phyloP scores from a whole-genome alignment of 2,113 vertebrate genomes.

The Balaenoptera acutorostrata region DNA sequence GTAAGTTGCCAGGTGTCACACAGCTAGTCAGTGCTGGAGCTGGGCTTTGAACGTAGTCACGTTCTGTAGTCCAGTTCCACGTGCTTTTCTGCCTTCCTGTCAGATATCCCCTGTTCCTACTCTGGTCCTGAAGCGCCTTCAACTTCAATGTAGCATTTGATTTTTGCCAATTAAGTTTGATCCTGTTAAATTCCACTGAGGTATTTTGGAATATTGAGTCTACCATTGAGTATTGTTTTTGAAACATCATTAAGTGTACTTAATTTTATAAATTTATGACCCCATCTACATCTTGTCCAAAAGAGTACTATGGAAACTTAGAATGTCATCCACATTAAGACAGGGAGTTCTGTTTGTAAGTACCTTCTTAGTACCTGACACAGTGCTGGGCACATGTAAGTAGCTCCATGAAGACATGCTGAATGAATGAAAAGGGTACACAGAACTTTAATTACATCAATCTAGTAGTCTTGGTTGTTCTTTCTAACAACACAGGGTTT shows the following conservation, averaged over 20 bases:
- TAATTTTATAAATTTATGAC: neutral
- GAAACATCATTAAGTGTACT: neutral
- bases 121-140: neutral
- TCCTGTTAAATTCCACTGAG: neutral
- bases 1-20: neutral
- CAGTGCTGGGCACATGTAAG: neutral
- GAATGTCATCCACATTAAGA: neutral
- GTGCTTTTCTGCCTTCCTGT: neutral
- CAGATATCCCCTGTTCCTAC: neutral
- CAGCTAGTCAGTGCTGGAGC: neutral
- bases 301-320: neutral
- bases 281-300: neutral
- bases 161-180: neutral
- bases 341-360: neutral
- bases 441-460: neutral
- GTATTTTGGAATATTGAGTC: neutral
- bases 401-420: neutral
- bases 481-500: neutral
- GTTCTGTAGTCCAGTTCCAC: neutral
- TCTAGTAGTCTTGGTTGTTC: neutral
- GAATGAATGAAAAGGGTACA: neutral
- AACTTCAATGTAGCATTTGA: neutral
- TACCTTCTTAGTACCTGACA: neutral
- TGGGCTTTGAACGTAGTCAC: neutral
- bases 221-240: neutral